phyloP scores from a whole-genome alignment of 2,888 invertebrate genomes.

The Apodemia duryi region DNA sequence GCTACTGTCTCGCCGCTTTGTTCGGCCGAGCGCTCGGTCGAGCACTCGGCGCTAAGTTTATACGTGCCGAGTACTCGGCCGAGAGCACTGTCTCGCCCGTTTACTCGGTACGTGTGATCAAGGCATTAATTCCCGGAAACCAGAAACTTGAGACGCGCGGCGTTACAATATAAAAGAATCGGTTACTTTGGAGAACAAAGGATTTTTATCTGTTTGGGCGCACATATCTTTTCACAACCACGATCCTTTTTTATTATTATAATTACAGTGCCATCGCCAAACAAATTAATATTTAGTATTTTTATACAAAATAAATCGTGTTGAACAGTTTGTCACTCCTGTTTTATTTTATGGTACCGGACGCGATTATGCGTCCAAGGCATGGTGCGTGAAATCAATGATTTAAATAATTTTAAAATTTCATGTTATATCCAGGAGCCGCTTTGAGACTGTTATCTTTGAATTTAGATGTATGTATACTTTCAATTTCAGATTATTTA shows the following conservation, averaged over 20 bases:
- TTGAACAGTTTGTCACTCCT: constrained; percentile 4
- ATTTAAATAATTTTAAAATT: constrained; percentile 20
- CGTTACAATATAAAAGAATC: background rate
- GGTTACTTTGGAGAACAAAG: background rate
- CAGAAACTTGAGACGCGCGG: background rate
- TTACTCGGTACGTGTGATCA: too few relatives aligned
- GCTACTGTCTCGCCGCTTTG: too few relatives aligned
- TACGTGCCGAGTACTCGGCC: too few relatives aligned
- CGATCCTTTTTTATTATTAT: constrained; percentile 10
- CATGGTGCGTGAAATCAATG: constrained; percentile 20
- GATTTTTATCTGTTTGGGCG: background rate
- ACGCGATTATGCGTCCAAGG: constrained; percentile 14
- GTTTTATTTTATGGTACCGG: constrained; percentile 2
- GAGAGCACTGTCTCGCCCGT: too few relatives aligned
- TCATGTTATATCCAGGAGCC: constrained; percentile 19
- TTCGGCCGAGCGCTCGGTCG: too few relatives aligned
- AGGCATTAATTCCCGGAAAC: background rate
- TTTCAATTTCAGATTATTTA: constrained; percentile 20
- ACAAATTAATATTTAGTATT: constrained; percentile 1
- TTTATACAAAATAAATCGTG: constrained; percentile 11
- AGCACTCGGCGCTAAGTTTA: too few relatives aligned
- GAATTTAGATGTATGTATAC: constrained; percentile 15
- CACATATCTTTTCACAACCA: background rate
- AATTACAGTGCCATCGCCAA: constrained; percentile 4
- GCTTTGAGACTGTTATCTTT: constrained; percentile 16